Conservation (phyloP, 2,797 vertebrate species). For the Tachyglossus aculeatus region DNA sequence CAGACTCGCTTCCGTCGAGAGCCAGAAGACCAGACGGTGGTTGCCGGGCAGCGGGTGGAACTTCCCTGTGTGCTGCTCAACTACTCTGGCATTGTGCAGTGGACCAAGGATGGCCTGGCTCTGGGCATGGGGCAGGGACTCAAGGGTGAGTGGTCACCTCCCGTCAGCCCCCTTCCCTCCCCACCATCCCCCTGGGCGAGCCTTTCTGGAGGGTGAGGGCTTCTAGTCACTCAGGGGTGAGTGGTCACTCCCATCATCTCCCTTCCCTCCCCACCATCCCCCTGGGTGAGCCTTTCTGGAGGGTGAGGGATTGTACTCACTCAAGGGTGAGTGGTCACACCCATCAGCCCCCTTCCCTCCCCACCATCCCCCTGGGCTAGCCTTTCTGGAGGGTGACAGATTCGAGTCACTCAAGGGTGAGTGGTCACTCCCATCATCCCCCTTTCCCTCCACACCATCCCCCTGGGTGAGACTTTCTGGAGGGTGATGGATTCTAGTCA, state of each 20-base stretch:
- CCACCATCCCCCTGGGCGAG: not conserved
- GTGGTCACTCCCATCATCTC: not conserved
- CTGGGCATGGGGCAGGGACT: constrained; percentile 91
- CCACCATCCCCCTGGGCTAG: too few relatives aligned
- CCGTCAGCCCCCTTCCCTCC: not conserved
- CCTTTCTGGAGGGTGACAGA: too few relatives aligned
- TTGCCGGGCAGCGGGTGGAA: constrained; percentile 87
- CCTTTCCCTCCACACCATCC: too few relatives aligned
- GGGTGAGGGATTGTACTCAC: too few relatives aligned
- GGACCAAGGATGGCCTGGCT: constrained; percentile 95
- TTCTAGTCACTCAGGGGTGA: too few relatives aligned
- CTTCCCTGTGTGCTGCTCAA: constrained; percentile 92
- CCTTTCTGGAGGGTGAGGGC: not conserved
- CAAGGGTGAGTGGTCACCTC: constrained; percentile 78
- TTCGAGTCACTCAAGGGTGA: too few relatives aligned
- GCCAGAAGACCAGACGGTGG: constrained; percentile 91
- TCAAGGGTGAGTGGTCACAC: too few relatives aligned
- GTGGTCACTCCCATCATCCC: too few relatives aligned
- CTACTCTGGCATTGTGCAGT: constrained; percentile 95
- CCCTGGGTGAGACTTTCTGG: too few relatives aligned
- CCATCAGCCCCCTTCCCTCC: too few relatives aligned
- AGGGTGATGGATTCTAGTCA: too few relatives aligned
- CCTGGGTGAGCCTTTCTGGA: not conserved
- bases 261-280: rapidly evolving
- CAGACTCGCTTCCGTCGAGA: constrained; percentile 91